Evolutionary conservation across 2,888 invertebrate genomes (phyloP).

Genomic region (Strigamia crassipes): DNA sequence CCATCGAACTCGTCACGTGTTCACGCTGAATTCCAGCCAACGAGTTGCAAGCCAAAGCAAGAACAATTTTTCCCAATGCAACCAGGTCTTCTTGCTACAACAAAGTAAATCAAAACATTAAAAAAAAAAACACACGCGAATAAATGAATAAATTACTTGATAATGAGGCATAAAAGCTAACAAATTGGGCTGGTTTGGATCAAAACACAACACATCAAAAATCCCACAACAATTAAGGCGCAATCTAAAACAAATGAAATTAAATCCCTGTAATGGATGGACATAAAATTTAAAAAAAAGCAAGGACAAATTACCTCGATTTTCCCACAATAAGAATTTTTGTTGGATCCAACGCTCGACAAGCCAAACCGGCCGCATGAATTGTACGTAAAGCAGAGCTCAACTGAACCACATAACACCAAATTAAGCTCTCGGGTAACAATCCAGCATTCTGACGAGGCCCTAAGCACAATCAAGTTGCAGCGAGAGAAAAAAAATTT

Average conservation of each 20-base stretch:
- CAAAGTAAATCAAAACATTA: constrained; percentile 46
- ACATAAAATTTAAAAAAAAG: neutral
- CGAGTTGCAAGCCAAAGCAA: constrained; percentile 92
- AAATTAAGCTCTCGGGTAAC: constrained; percentile 87
- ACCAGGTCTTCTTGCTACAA: constrained; percentile 87
- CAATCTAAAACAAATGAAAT: constrained; percentile 62
- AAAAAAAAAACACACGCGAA: neutral
- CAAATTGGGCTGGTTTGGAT: constrained; percentile 71
- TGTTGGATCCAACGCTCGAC: constrained; percentile 85
- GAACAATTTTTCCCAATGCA: constrained; percentile 84
- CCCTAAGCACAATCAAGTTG: neutral
- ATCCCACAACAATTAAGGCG: constrained; percentile 81
- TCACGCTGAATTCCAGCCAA: constrained; percentile 84
- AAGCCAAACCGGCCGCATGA: constrained; percentile 77
- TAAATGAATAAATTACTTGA: constrained; percentile 59
- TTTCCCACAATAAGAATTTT: constrained; percentile 84
- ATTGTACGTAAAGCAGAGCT: constrained; percentile 90
- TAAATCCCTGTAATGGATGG: neutral
- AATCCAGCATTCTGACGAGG: constrained; percentile 63
- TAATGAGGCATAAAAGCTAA: constrained; percentile 69
- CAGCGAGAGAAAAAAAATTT: neutral
- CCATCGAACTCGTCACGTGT: constrained; percentile 84
- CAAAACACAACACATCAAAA: constrained; percentile 74
- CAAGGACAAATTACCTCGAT: constrained; percentile 51
- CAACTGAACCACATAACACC: constrained; percentile 94